Percentiles rank a stretch among this genome's conserved stretches.
Conservation (phyloP, 2,888 invertebrate genomes). For the Emesis furor region DNA sequence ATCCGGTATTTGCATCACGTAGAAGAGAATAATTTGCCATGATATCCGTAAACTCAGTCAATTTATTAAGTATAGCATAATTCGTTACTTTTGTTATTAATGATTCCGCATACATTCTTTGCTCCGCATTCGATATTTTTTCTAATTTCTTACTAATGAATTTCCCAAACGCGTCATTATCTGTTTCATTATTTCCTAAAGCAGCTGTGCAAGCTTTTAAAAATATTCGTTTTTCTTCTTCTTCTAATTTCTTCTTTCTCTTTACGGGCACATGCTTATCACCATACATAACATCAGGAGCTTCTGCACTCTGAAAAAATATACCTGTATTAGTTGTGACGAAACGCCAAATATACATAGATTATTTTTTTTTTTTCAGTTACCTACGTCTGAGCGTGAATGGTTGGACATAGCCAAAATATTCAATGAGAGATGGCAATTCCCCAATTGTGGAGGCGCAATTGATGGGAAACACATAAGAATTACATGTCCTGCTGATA, state of each 20-base stretch:
- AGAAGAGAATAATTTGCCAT: too few species aligned
- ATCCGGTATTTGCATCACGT: too few species aligned
- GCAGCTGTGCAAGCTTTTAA: too few species aligned
- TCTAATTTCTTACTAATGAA: constrained; percentile 8
- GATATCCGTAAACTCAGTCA: constrained; percentile 15
- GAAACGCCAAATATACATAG: too few species aligned
- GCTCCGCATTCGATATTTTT: constrained; percentile 11
- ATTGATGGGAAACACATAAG: constrained; percentile 53
- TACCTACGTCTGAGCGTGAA: constrained; percentile 29
- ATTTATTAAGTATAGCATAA: constrained; percentile 23
- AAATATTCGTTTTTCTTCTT: too few species aligned
- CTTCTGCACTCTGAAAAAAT: too few species aligned
- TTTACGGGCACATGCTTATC: too few species aligned
- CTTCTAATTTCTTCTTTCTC: too few species aligned
- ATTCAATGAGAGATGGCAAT: constrained; percentile 43
- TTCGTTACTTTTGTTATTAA: constrained; percentile 21
- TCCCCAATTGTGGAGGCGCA: constrained; percentile 50
- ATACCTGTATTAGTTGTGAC: too few species aligned
- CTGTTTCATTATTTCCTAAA: too few species aligned
- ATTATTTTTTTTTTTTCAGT: background rate
- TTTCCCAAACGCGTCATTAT: too few species aligned
- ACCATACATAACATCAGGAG: too few species aligned
- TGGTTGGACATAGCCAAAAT: constrained; percentile 31
- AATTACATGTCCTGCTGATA: constrained; percentile 35
- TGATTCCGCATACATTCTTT: constrained; percentile 25